Evolutionary conservation across 2,888 invertebrate species (phyloP), one percentile per base, ranked within the genome.

Genomic region (Polylopha cassiicola): DNA sequence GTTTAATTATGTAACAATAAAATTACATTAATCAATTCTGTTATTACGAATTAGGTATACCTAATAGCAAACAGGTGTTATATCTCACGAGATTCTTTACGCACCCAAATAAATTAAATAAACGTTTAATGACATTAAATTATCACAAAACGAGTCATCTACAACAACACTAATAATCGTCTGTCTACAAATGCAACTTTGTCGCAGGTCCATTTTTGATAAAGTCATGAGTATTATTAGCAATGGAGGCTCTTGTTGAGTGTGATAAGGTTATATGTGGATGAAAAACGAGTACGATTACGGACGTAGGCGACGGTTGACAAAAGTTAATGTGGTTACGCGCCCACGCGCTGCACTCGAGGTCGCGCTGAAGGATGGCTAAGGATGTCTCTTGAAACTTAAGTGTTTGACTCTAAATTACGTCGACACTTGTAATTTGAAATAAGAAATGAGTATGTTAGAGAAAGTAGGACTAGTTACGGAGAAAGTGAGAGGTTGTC

Each of bases 311-410:
- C 50, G 50, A 47, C 48, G 38, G 48, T 51, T 53, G 53, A 58
- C 52, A 53, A 52, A 54, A 54, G 50, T 49, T 55, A 58, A 57
- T 51, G 55, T 51, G 48, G 36, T 46, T 50, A 51, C 48, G 47
- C 51, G 46, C 53, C 55, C 51, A 59, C 57, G 55, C 53, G 41
- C 44, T 38, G 30, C 43, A 34, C 27, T 21, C 27, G 28, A 26
- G 30, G 37, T 30, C 37, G 37, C 4, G 3, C 17, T 21, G 22
- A n/a, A n/a, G n/a, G n/a, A n/a, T n/a, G 36, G 37, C 23, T 17
- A n/a, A 13, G 28, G 32, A 32, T 32, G 32, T 13, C 22, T 9
- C 22, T 15, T n/a, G n/a, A n/a, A n/a, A n/a, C n/a, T n/a, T n/a
- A n/a, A n/a, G n/a, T n/a, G n/a, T n/a, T n/a, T n/a, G n/a, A n/a